A percentile compares a stretch with the other conserved stretches of the same genome.
Conservation (phyloP, 2,113 vertebrate species). For the Morphnarchus princeps region DNA sequence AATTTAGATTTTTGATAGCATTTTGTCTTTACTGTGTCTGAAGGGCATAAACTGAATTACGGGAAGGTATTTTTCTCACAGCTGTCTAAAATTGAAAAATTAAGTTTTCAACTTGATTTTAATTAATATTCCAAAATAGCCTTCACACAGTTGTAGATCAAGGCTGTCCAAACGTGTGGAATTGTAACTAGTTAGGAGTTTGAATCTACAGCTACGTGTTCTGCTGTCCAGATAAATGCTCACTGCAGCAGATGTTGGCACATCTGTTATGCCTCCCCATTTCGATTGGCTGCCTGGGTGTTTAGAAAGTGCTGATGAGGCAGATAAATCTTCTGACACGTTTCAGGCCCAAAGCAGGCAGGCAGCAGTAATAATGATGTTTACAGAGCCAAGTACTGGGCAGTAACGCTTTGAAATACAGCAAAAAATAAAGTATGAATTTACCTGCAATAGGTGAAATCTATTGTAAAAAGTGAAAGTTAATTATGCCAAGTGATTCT, state of each 20-base stretch:
- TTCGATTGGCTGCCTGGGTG: constrained; percentile 7
- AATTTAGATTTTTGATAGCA: neutral
- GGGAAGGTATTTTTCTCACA: neutral
- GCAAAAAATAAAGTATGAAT: neutral
- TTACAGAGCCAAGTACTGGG: neutral
- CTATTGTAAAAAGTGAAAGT: neutral
- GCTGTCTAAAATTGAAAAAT: neutral
- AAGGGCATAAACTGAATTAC: neutral
- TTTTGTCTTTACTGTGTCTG: neutral
- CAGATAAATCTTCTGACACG: constrained; percentile 46
- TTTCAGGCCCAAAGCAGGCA: constrained; percentile 22
- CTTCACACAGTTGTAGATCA: neutral
- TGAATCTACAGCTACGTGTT: neutral
- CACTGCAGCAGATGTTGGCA: constrained; percentile 45
- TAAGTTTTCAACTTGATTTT: constrained; percentile 15
- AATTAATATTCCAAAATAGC: constrained; percentile 23
- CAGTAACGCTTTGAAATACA: constrained; percentile 20
- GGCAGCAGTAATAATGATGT: neutral
- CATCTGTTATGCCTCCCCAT: constrained; percentile 48
- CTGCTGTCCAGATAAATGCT: constrained; percentile 26
- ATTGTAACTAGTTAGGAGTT: neutral
- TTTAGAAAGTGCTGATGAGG: constrained; percentile 48
- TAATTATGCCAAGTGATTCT: neutral
- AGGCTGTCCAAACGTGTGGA: neutral
- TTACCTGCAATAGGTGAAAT: neutral